Conservation (phyloP, 2,888 invertebrate species). For the Suillia variegata region DNA sequence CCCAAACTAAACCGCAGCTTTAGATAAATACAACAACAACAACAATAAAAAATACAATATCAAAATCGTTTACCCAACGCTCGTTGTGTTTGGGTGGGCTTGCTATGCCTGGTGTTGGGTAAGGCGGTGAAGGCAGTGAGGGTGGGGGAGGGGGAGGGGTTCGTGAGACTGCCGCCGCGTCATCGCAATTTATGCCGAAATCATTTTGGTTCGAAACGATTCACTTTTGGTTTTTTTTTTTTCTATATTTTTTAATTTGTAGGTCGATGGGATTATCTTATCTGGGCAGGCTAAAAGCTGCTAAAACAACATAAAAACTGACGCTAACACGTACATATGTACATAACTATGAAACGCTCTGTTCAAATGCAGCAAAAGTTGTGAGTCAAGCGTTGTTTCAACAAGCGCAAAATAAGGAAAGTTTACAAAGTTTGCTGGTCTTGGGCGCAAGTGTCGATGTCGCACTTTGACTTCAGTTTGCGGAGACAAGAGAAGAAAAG, state of each 20-base stretch:
- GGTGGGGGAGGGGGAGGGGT: too few species aligned
- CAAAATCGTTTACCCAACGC: slow-evolving; percentile 11
- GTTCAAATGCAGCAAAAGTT: not conserved
- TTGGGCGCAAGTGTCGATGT: too few species aligned
- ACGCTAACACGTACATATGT: slow-evolving; percentile 3
- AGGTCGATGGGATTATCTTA: slow-evolving; percentile 49
- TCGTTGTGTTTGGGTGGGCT: too few species aligned
- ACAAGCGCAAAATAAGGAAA: too few species aligned
- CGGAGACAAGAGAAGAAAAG: too few species aligned
- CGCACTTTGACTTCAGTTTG: too few species aligned
- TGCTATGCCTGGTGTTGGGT: too few species aligned
- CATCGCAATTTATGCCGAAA: slow-evolving; percentile 7
- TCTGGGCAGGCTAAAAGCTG: slow-evolving; percentile 40
- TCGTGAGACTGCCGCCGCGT: not conserved
- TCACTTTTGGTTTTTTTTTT: too few species aligned
- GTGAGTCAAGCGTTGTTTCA: slow-evolving; percentile 14
- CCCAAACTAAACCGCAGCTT: slow-evolving; percentile 3
- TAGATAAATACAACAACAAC: slow-evolving; percentile 31
- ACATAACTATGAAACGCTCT: not conserved
- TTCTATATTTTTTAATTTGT: too few species aligned
- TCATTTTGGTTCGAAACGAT: too few species aligned
- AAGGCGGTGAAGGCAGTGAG: too few species aligned
- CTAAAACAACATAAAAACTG: slow-evolving; percentile 12
- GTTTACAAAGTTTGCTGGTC: too few species aligned
- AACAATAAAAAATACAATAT: slow-evolving; percentile 9